Conservation (phyloP, 2,888 invertebrate genomes). For the Watsonalla binaria region DNA sequence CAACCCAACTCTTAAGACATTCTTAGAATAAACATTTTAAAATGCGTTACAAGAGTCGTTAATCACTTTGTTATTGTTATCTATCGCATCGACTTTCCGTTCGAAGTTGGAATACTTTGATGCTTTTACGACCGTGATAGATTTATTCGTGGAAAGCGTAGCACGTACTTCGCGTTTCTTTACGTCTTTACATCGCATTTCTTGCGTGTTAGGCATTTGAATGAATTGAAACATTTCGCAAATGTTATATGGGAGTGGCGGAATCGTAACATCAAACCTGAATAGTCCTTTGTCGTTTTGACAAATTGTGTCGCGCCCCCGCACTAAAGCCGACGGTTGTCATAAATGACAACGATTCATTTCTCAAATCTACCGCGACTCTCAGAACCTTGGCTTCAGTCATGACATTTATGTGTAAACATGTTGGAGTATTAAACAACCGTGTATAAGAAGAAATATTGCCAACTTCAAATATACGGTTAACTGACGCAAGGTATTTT, state of each 20-base stretch:
- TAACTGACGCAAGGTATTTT: too few species aligned
- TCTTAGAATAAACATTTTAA: slow-evolving; percentile 7
- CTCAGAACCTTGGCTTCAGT: slow-evolving; percentile 3
- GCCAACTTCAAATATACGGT: neutral
- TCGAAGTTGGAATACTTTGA: slow-evolving; percentile 41
- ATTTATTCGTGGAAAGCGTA: slow-evolving; percentile 13
- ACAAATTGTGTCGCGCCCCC: slow-evolving; percentile 43
- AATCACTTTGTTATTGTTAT: slow-evolving; percentile 34
- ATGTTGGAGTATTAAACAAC: too few species aligned
- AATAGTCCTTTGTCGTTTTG: slow-evolving; percentile 42
- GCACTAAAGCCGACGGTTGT: slow-evolving; percentile 19
- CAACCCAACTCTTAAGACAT: too few species aligned
- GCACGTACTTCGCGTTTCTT: slow-evolving; percentile 11
- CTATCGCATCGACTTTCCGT: slow-evolving; percentile 28
- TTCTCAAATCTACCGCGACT: slow-evolving; percentile 11
- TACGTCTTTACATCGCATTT: slow-evolving; percentile 6
- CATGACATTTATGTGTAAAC: neutral
- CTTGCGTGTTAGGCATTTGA: slow-evolving; percentile 1
- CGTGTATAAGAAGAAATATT: neutral
- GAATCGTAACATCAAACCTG: slow-evolving; percentile 38
- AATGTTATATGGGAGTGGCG: slow-evolving; percentile 30
- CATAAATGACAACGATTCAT: slow-evolving; percentile 19
- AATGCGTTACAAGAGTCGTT: slow-evolving; percentile 19
- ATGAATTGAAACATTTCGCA: slow-evolving; percentile 33
- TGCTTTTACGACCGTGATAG: slow-evolving; percentile 35